Percentiles rank a stretch among this genome's conserved stretches.
Evolutionary conservation across 2,797 vertebrate species (phyloP).

Genomic region (Sarcoramphus papa): DNA sequence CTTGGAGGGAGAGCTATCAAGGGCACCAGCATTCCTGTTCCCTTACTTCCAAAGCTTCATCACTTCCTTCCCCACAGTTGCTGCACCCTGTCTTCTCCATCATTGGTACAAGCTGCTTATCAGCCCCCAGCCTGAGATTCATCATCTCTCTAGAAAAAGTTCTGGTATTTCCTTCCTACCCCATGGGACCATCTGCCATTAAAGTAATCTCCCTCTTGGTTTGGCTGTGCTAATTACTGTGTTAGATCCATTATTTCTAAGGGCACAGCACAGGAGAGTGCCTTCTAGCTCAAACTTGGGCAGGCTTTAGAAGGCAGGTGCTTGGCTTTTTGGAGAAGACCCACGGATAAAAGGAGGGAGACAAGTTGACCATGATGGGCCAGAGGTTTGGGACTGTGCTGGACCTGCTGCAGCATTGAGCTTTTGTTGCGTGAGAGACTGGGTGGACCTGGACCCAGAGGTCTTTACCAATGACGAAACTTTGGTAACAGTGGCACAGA

Average conservation of each 20-base stretch:
- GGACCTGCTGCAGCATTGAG: background rate
- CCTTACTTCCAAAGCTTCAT: background rate
- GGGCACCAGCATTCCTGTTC: background rate
- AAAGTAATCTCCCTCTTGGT: background rate
- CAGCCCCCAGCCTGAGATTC: background rate
- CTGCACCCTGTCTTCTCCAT: background rate
- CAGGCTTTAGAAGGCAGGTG: background rate
- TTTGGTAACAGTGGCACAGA: fast-evolving
- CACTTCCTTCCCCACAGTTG: background rate
- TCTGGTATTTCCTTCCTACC: background rate
- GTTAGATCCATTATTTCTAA: background rate
- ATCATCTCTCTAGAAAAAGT: background rate
- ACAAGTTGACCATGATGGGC: no score
- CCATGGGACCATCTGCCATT: background rate
- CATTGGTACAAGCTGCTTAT: background rate
- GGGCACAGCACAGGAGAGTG: background rate
- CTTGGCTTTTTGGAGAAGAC: background rate
- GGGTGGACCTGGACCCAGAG: background rate
- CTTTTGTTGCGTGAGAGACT: background rate
- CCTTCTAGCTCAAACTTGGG: background rate
- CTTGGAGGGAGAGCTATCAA: slow-evolving; percentile 41
- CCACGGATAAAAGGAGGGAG: background rate
- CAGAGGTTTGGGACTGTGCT: background rate
- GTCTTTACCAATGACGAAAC: background rate
- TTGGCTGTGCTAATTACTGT: background rate